These are phyloP conservation scores for Beris morrisii DNA, from an alignment of 2,888 invertebrate genomes.

Conservation along the genomic window DNA sequence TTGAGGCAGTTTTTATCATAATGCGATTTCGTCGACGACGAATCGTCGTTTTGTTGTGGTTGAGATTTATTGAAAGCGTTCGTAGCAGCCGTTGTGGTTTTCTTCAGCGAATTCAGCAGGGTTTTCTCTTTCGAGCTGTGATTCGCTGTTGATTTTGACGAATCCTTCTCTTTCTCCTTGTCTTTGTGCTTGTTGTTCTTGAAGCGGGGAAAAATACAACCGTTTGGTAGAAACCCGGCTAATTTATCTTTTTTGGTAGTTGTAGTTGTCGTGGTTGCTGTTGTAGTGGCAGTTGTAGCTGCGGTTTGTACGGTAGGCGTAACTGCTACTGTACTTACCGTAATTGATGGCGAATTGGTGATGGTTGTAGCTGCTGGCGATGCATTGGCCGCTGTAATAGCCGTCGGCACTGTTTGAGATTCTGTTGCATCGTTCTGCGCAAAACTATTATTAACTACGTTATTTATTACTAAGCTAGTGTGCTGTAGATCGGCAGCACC, in stretches of 20 bases:
- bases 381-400: neutral
- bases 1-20: conserved; percentile 54
- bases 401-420: neutral
- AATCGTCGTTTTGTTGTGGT: conserved; percentile 28
- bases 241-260: conserved; percentile 54
- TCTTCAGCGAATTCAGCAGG: conserved; percentile 53
- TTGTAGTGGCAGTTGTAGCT: conserved; percentile 9
- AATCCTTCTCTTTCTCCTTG: conserved; percentile 48
- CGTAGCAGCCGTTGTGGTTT: conserved; percentile 34
- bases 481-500: conserved; percentile 16
- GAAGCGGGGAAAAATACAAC: conserved; percentile 56
- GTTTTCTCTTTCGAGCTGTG: conserved; percentile 48
- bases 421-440: neutral
- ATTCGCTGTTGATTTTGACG: conserved; percentile 22
- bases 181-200: conserved; percentile 51
- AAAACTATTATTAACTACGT: conserved; percentile 22
- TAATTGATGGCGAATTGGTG: conserved; percentile 7
- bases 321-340: conserved; percentile 21
- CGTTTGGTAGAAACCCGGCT: conserved; percentile 55
- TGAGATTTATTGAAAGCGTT: conserved; percentile 35
- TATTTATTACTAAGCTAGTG: conserved; percentile 13
- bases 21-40: conserved; percentile 42
- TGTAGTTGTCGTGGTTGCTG: conserved; percentile 39
- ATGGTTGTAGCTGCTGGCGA: conserved; percentile 12
- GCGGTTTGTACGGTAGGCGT: conserved; percentile 33